Evolutionary conservation across 30 jellyfish, hydroid and myxozoan species (phyloP), one percentile per base, ranked within the genome.

Genomic region (Sanderia malayensis): DNA sequence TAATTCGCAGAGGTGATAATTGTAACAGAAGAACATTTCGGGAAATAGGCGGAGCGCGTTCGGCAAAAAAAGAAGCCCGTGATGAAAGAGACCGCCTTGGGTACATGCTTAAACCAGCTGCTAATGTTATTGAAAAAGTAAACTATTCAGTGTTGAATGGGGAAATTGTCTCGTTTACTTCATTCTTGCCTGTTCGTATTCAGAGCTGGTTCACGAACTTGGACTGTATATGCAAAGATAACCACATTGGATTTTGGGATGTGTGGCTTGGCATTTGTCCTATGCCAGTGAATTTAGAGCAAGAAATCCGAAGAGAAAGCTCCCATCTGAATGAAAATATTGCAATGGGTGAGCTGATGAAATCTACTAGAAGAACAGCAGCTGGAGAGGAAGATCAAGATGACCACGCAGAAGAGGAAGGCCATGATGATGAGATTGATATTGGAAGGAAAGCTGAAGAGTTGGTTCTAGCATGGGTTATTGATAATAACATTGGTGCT

Each of bases 381-480:
- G 52, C 10, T 4, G n/a, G n/a, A n/a, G n/a, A n/a, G n/a, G n/a
- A n/a, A n/a, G 52, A 37, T 37, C 52, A 37, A 37, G 52, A 6
- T 4, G 10, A 37, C 10, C 13, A 4, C 6, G 52, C 10, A 4
- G 52, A 37, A 4, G 69, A 29, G n/a, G 80, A 46, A 1, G 17
- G n/a, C 22, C n/a, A n/a, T n/a, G n/a, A n/a, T n/a, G n/a, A n/a
- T n/a, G n/a, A n/a, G n/a, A 45, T 87, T 22, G 86, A 87, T 30
- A 69, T 79, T 21, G 84, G 46, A 26, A 94, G 94, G 0, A 91
- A 71, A 18, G 90, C 94, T 4, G 86, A 87, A 20, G 96, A 67
- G 27, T 68, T 86, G 11, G 60, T 69, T 9, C 90, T 79, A n/a
- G 28, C 90, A 32, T 87, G 94, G 94, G 96, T 61, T 23, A 53